phyloP scores from a whole-genome alignment of 2,797 vertebrate genomes.

The Cebuella pygmaea region DNA sequence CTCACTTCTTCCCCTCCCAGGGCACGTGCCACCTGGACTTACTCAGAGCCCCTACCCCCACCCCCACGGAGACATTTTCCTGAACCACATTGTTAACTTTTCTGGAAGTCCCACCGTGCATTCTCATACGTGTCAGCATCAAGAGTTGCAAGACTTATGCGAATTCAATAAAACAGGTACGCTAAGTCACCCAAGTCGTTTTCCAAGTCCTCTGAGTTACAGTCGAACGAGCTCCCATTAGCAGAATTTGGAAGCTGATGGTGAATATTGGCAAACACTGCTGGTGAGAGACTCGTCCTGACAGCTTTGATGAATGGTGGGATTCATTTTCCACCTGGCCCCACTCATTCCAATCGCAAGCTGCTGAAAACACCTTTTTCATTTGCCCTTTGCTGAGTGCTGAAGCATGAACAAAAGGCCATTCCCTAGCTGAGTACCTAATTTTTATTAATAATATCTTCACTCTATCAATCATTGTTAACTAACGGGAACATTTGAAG shows the following conservation, averaged over 20 bases:
- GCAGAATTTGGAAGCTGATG: fast-evolving
- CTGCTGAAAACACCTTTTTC: not conserved
- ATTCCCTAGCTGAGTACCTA: not conserved
- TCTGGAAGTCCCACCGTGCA: not conserved
- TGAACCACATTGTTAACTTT: fast-evolving
- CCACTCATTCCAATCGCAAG: fast-evolving
- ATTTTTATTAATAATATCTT: slow-evolving; percentile 26
- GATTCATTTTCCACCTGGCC: not conserved
- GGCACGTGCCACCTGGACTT: fast-evolving
- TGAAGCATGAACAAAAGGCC: not conserved
- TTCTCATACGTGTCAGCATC: fast-evolving
- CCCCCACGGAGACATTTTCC: not conserved
- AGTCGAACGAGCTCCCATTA: fast-evolving
- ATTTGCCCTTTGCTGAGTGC: not conserved
- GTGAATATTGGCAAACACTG: not conserved
- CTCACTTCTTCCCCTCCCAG: fast-evolving
- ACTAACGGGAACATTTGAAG: not conserved
- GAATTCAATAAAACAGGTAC: fast-evolving
- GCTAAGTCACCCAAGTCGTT: fast-evolving
- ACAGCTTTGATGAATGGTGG: not conserved
- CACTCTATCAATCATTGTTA: not conserved
- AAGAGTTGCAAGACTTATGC: fast-evolving
- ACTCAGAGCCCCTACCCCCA: not conserved
- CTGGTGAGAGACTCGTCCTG: not conserved
- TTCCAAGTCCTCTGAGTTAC: fast-evolving